phyloP scores from a whole-genome alignment of 2,888 invertebrate genomes.

The Eupithecia exiguata region DNA sequence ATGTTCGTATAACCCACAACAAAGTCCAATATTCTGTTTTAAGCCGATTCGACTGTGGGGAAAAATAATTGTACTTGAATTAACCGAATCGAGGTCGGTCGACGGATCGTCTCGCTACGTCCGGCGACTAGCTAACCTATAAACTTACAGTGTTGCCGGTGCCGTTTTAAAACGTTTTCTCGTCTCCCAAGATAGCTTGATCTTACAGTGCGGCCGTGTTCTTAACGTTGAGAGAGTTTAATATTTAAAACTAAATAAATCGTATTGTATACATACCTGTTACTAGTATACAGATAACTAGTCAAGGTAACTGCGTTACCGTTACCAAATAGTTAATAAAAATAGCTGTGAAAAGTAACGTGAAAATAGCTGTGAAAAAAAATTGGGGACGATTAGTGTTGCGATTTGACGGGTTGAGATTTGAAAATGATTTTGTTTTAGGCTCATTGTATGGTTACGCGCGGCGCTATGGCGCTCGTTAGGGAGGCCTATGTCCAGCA shows the following conservation, averaged over 20 bases:
- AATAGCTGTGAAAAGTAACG: conserved; percentile 2
- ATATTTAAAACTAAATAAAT: neutral
- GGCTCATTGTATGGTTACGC: neutral
- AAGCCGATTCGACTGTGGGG: too few relatives aligned
- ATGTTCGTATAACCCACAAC: neutral
- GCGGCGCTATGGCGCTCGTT: too few relatives aligned
- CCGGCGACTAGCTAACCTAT: neutral
- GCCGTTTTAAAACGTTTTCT: neutral
- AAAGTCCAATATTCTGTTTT: too few relatives aligned
- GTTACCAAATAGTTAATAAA: conserved; percentile 7
- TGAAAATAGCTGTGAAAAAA: neutral
- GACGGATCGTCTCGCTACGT: neutral
- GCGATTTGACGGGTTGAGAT: neutral
- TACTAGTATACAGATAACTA: conserved; percentile 6
- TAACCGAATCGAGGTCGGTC: too few relatives aligned
- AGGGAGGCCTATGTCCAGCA: too few relatives aligned
- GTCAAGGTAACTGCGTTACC: conserved; percentile 10
- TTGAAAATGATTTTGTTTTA: conserved; percentile 1
- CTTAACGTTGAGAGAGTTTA: neutral
- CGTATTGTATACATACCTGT: neutral
- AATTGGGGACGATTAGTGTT: neutral
- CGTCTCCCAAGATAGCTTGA: neutral
- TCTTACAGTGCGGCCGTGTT: neutral
- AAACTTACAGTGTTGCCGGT: neutral
- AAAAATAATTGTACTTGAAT: too few relatives aligned